These are phyloP conservation scores for Potorous gilbertii DNA, from an alignment of 2,797 vertebrate species.

Conservation along the genomic window DNA sequence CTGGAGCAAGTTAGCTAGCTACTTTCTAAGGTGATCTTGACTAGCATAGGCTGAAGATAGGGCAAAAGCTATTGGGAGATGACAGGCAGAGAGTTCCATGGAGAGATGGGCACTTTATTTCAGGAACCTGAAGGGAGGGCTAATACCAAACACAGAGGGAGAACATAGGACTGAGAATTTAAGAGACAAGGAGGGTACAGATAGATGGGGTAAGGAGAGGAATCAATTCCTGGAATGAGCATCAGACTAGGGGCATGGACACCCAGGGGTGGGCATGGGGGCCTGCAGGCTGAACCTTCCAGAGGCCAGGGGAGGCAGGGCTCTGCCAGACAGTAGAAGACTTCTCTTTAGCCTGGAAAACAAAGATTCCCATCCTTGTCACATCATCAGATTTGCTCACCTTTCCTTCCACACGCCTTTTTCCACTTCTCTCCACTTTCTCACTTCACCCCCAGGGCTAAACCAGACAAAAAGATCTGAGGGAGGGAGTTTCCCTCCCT, in stretches of 20 bases:
- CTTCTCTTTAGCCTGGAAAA: not conserved
- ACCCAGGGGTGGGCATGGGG: not conserved
- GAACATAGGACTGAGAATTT: not conserved
- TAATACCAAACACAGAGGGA: not conserved
- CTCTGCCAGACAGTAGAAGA: not conserved
- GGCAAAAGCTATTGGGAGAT: not conserved
- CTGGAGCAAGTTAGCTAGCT: not conserved
- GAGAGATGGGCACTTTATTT: not conserved
- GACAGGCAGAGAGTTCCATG: not conserved
- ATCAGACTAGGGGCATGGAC: not conserved
- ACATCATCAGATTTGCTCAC: not conserved
- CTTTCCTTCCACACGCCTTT: not conserved
- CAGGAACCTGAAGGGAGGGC: not conserved
- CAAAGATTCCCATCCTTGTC: not conserved
- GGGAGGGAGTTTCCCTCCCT: not conserved
- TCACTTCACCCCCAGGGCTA: not conserved
- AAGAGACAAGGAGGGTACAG: not conserved
- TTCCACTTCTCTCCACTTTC: not conserved
- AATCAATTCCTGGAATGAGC: not conserved
- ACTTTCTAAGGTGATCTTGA: not conserved
- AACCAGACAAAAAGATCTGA: not conserved
- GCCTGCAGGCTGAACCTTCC: not conserved
- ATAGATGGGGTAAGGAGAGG: not conserved
- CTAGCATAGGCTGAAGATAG: not conserved
- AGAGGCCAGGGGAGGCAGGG: not conserved